Percentiles rank a stretch among this genome's conserved stretches.
phyloP scores from a whole-genome alignment of 2,888 invertebrate genomes.

The Quadroppia sp. region DNA sequence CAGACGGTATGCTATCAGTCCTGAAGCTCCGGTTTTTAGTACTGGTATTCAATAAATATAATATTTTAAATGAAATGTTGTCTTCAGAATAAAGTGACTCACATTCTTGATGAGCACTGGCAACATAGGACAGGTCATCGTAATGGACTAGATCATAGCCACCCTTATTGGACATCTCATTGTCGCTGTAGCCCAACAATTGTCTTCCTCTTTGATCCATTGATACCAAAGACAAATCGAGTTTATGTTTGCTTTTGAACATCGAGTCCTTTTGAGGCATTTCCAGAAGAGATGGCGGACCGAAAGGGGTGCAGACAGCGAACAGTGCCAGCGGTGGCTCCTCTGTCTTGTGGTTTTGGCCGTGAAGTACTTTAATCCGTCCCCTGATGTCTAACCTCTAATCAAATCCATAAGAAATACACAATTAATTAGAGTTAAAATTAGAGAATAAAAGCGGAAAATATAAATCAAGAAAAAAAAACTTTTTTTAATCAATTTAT shows the following conservation, averaged over 20 bases:
- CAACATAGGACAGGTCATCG: conserved; percentile 93
- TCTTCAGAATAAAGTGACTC: conserved; percentile 56
- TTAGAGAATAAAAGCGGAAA: neutral
- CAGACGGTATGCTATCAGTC: conserved; percentile 97
- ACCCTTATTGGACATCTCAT: conserved; percentile 83
- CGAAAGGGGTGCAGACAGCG: conserved; percentile 97
- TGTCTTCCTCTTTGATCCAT: conserved; percentile 97
- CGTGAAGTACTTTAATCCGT: conserved; percentile 89
- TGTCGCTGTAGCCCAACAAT: conserved; percentile 87
- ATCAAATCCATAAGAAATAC: neutral
- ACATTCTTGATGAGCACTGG: conserved; percentile 99
- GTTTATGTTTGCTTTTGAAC: conserved; percentile 99
- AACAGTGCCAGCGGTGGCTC: conserved; percentile 91
- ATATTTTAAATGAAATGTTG: neutral
- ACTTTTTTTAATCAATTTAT: too few relatives aligned
- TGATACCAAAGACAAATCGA: conserved; percentile 90
- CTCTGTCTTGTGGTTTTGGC: conserved; percentile 89
- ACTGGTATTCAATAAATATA: conserved; percentile 60
- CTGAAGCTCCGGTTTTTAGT: conserved; percentile 96
- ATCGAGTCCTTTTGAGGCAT: conserved; percentile 93
- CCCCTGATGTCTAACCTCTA: conserved; percentile 97
- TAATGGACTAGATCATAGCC: conserved; percentile 97
- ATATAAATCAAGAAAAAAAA: neutral
- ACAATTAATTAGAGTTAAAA: neutral
- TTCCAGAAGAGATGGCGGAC: conserved; percentile 92